These are phyloP conservation scores for Psettodes erumei DNA, from an alignment of 2,113 vertebrate species.

Conservation along the genomic window DNA sequence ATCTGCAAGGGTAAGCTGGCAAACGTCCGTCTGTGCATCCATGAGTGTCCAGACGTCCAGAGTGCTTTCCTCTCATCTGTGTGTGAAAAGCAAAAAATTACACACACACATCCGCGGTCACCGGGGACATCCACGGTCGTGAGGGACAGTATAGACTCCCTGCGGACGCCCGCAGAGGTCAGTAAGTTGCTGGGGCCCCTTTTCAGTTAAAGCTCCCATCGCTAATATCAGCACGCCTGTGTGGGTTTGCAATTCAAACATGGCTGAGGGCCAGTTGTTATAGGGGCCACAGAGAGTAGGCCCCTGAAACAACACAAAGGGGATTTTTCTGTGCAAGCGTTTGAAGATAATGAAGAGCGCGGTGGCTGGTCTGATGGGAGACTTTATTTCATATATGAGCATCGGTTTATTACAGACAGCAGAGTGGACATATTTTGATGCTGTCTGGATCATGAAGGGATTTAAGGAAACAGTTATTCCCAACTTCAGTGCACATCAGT, in stretches of 20 bases:
- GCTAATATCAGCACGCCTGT: slow-evolving; percentile 60
- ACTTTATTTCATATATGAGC: slow-evolving; percentile 10
- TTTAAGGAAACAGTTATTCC: background rate
- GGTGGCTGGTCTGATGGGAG: slow-evolving; percentile 25
- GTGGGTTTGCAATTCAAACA: slow-evolving; percentile 69
- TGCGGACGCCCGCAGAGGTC: slow-evolving; percentile 26
- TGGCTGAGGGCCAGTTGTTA: slow-evolving; percentile 58
- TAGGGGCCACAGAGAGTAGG: slow-evolving; percentile 47
- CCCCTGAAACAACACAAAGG: slow-evolving; percentile 47
- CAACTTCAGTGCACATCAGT: too few species aligned
- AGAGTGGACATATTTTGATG: background rate
- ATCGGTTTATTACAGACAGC: too few species aligned
- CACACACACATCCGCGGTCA: slow-evolving; percentile 26
- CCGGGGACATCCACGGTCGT: slow-evolving; percentile 12
- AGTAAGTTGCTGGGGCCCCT: slow-evolving; percentile 51
- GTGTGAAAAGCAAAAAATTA: background rate
- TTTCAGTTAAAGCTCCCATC: slow-evolving; percentile 48
- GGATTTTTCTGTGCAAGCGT: slow-evolving; percentile 31
- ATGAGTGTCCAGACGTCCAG: background rate
- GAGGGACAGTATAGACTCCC: slow-evolving; percentile 10
- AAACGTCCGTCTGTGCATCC: background rate
- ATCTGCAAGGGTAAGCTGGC: slow-evolving; percentile 90
- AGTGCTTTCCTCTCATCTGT: background rate
- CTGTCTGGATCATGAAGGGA: background rate
- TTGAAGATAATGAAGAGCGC: slow-evolving; percentile 41